Percentiles rank a stretch among this genome's conserved stretches.
These are phyloP conservation scores for Drosophila melanosoma DNA, from an alignment of 2,888 invertebrate species.

Conservation along the genomic window DNA sequence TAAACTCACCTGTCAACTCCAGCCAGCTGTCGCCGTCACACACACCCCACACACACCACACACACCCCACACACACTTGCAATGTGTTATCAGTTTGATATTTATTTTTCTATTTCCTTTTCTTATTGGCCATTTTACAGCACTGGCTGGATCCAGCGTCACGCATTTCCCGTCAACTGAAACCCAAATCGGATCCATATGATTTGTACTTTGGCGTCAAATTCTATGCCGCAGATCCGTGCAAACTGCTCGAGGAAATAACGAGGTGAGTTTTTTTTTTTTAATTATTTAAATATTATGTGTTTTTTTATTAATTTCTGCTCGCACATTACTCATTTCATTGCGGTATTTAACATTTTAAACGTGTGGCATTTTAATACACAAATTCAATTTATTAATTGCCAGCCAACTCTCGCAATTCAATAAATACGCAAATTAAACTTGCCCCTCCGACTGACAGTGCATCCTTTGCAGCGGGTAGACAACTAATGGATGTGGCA, in stretches of 20 bases:
- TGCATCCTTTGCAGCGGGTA: slow-evolving; percentile 16
- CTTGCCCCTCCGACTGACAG: slow-evolving; percentile 21
- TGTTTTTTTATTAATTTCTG: not conserved
- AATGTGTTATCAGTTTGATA: slow-evolving; percentile 42
- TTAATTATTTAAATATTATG: not conserved
- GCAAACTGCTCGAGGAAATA: slow-evolving; percentile 97
- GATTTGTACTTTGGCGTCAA: slow-evolving; percentile 98
- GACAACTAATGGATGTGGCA: slow-evolving; percentile 73
- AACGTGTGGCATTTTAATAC: slow-evolving; percentile 54
- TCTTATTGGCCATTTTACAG: slow-evolving; percentile 85
- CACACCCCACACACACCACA: not conserved
- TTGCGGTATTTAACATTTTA: slow-evolving; percentile 18
- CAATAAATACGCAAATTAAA: slow-evolving; percentile 70
- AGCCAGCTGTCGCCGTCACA: slow-evolving; percentile 26
- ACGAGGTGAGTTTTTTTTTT: slow-evolving; percentile 89
- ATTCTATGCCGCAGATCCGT: slow-evolving; percentile 98
- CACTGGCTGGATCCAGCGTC: slow-evolving; percentile 98
- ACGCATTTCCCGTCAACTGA: slow-evolving; percentile 94
- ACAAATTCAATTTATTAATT: slow-evolving; percentile 75
- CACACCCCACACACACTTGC: slow-evolving; percentile 15
- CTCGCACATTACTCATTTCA: not conserved
- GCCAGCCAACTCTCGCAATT: slow-evolving; percentile 50
- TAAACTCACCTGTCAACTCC: slow-evolving; percentile 34
- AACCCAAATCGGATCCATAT: slow-evolving; percentile 89
- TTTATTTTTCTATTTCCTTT: slow-evolving; percentile 26